Percentiles rank a stretch among this genome's conserved stretches.
Evolutionary conservation across 1,140 invertebrate species (phyloP).

Genomic region (Branchinecta lindahli): DNA sequence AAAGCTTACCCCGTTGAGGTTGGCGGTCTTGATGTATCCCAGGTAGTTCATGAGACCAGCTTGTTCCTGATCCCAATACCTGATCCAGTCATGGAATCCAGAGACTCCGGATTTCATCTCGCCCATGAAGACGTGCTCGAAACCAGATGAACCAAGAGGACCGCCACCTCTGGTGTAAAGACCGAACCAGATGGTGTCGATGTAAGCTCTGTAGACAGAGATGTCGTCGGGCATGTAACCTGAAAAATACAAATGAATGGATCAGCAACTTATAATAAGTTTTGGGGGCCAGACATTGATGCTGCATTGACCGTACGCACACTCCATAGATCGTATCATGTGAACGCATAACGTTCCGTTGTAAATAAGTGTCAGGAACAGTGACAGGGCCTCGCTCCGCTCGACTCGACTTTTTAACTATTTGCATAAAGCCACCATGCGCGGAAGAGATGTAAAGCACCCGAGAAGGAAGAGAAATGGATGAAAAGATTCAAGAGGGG

Average conservation of each 20-base stretch:
- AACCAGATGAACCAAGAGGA: constrained; percentile 59
- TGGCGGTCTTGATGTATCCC: constrained; percentile 54
- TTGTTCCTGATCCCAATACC: constrained; percentile 54
- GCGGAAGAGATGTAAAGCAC: too few relatives aligned
- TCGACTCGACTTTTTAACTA: too few relatives aligned
- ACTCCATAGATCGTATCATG: too few relatives aligned
- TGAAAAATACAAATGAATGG: background rate
- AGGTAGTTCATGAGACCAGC: constrained; percentile 52
- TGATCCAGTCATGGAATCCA: constrained; percentile 81
- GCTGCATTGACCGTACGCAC: too few relatives aligned
- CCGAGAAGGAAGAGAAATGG: too few relatives aligned
- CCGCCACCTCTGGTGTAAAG: constrained; percentile 58
- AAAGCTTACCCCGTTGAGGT: constrained; percentile 47
- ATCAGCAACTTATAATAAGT: too few relatives aligned
- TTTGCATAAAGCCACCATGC: too few relatives aligned
- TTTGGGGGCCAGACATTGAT: too few relatives aligned
- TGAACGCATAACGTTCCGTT: too few relatives aligned
- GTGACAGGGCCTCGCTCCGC: too few relatives aligned
- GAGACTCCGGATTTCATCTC: constrained; percentile 59
- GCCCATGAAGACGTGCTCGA: constrained; percentile 72
- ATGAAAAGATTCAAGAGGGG: too few relatives aligned
- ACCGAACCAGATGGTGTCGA: constrained; percentile 44
- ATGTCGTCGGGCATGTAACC: constrained; percentile 19
- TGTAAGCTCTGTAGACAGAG: constrained; percentile 46
- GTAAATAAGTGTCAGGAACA: too few relatives aligned